Conservation (phyloP, 1,140 invertebrate species). For the Trinorchestia longiramus region DNA sequence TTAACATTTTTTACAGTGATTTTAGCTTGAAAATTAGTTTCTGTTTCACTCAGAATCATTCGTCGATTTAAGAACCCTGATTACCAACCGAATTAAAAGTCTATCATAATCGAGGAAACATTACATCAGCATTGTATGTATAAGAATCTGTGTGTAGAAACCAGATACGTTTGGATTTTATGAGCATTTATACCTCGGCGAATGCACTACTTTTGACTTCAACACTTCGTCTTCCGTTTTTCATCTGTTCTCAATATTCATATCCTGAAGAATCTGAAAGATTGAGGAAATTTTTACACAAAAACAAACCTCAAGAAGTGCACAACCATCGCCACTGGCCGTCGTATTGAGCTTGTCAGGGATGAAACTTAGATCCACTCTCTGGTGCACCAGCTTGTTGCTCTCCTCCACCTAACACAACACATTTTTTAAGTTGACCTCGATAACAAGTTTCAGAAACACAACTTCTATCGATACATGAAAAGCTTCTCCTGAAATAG, state of each 20-base stretch:
- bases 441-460: not conserved
- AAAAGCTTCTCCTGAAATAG: not conserved
- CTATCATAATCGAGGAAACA: too few relatives aligned
- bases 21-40: too few relatives aligned
- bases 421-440: not conserved
- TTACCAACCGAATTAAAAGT: too few relatives aligned
- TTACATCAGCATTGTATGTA: too few relatives aligned
- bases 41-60: too few relatives aligned
- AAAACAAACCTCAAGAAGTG: conserved; percentile 29
- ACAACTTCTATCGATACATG: not conserved
- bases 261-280: not conserved
- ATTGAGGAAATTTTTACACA: not conserved
- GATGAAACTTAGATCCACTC: not conserved
- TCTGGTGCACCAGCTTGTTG: conserved; percentile 45
- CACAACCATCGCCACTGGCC: conserved; percentile 22
- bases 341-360: not conserved
- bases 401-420: conserved; percentile 3
- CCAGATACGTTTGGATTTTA: too few relatives aligned
- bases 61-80: too few relatives aligned
- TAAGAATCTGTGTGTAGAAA: too few relatives aligned
- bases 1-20: too few relatives aligned
- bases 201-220: too few relatives aligned
- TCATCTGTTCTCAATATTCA: not conserved
- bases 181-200: too few relatives aligned
- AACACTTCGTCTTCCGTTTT: not conserved